Percentiles rank a stretch among this genome's conserved stretches.
Conservation (phyloP, 2,888 invertebrate species). For the Pseudococcus jackbeardsleyi region DNA sequence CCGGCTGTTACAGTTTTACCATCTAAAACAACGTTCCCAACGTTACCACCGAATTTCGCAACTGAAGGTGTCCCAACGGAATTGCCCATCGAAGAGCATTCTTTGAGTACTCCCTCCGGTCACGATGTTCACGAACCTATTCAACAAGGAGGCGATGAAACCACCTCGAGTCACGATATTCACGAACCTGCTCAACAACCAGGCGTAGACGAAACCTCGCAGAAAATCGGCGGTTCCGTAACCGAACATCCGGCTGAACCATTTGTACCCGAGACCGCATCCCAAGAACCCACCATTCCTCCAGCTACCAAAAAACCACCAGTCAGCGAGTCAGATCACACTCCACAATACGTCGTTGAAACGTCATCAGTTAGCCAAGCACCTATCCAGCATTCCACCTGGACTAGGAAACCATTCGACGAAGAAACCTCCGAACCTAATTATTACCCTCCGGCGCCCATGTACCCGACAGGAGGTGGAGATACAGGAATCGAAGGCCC, state of each 20-base stretch:
- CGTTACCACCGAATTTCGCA: background rate
- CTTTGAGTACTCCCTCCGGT: background rate
- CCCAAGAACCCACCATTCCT: background rate
- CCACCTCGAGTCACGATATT: slow-evolving; percentile 8
- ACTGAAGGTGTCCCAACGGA: background rate
- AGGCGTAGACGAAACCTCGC: background rate
- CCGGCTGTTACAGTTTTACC: slow-evolving; percentile 16
- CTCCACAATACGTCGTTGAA: background rate
- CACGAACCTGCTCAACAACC: background rate
- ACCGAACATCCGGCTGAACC: slow-evolving; percentile 19
- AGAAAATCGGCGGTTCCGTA: background rate
- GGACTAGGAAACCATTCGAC: slow-evolving; percentile 67
- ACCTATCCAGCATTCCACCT: slow-evolving; percentile 66
- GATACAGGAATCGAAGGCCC: background rate
- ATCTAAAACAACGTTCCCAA: background rate
- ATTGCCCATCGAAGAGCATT: background rate
- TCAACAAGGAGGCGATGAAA: background rate
- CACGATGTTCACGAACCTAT: background rate
- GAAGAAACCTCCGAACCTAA: slow-evolving; percentile 66
- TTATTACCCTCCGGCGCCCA: slow-evolving; percentile 29
- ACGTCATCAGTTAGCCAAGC: slow-evolving; percentile 62
- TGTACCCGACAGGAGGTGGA: slow-evolving; percentile 55
- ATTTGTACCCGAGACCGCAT: background rate
- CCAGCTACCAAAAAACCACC: background rate
- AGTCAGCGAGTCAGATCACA: background rate